Percentiles rank a stretch among this genome's conserved stretches.
Conservation (phyloP, 2,113 vertebrate species). For the Istiophorus platypterus region DNA sequence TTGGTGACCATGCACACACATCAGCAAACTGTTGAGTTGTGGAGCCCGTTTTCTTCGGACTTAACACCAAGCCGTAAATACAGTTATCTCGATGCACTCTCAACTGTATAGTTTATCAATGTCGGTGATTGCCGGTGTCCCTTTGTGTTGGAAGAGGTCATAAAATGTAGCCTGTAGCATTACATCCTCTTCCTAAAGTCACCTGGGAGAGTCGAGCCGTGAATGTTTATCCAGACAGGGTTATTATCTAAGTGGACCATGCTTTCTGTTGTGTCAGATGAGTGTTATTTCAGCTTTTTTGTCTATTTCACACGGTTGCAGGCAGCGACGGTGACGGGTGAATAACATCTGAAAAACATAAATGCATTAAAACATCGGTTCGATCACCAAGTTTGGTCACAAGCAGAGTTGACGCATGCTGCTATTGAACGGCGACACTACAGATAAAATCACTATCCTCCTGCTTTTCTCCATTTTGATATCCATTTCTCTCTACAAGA, state of each 20-base stretch:
- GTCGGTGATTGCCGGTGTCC: slow-evolving; percentile 60
- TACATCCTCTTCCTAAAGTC: slow-evolving; percentile 54
- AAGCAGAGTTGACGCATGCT: slow-evolving; percentile 44
- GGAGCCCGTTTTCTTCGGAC: slow-evolving; percentile 51
- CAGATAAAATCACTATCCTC: slow-evolving; percentile 29
- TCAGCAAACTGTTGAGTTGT: slow-evolving; percentile 63
- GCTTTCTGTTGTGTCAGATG: slow-evolving; percentile 29
- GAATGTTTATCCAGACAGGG: slow-evolving; percentile 41
- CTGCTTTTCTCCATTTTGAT: slow-evolving; percentile 46
- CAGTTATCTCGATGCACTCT: slow-evolving; percentile 70
- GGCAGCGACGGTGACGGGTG: background rate
- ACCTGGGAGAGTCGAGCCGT: slow-evolving; percentile 35
- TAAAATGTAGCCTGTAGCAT: slow-evolving; percentile 74
- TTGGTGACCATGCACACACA: slow-evolving; percentile 55
- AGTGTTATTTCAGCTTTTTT: slow-evolving; percentile 45
- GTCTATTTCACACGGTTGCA: slow-evolving; percentile 12
- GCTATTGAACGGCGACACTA: slow-evolving; percentile 41
- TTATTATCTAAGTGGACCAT: slow-evolving; percentile 40
- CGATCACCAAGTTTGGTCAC: slow-evolving; percentile 24
- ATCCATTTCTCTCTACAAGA: slow-evolving; percentile 36
- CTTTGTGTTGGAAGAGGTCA: slow-evolving; percentile 50
- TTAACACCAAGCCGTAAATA: slow-evolving; percentile 57
- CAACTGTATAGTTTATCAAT: slow-evolving; percentile 54
- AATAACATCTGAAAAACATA: slow-evolving; percentile 31
- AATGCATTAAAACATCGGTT: slow-evolving; percentile 29